phyloP scores from a whole-genome alignment of 2,797 vertebrate species.

The Enteromius argenteus region DNA sequence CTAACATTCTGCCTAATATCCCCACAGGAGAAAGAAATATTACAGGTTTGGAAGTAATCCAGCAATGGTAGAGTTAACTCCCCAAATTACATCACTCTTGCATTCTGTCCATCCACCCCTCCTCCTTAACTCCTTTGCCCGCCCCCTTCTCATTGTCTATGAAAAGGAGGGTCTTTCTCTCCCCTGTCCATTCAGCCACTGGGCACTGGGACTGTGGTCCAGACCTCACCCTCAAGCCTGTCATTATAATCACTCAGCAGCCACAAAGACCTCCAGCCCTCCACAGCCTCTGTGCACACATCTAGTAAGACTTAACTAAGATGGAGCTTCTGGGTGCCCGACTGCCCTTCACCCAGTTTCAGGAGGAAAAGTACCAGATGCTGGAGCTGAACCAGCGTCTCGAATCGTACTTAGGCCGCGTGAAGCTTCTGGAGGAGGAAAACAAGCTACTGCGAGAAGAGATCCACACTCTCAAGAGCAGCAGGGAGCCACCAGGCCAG shows the following conservation, averaged over 20 bases:
- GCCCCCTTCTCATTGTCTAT: conserved; percentile 73
- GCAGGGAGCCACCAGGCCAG: conserved; percentile 59
- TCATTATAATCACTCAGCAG: conserved; percentile 48
- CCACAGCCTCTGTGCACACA: conserved; percentile 13
- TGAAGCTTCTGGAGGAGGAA: conserved; percentile 91
- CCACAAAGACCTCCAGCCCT: conserved; percentile 50
- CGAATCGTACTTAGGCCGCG: conserved; percentile 87
- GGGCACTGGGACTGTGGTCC: conserved; percentile 61
- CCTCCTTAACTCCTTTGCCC: conserved; percentile 60
- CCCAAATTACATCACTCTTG: conserved; percentile 69
- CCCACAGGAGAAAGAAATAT: background rate
- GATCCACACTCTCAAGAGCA: conserved; percentile 73
- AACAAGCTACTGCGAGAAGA: conserved; percentile 80
- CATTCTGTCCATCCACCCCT: conserved; percentile 50
- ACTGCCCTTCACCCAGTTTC: conserved; percentile 61
- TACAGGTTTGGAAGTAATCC: conserved; percentile 30
- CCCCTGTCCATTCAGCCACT: conserved; percentile 63
- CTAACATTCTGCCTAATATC: background rate
- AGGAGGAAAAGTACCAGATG: conserved; percentile 89
- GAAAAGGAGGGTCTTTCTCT: conserved; percentile 72
- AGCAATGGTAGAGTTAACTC: conserved; percentile 73
- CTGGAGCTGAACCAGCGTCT: conserved; percentile 90
- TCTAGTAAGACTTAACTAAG: conserved; percentile 47
- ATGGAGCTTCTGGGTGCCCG: conserved; percentile 72
- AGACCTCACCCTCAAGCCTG: conserved; percentile 50